Conservation (phyloP, 2,888 invertebrate genomes). For the Drosophila siamana region DNA sequence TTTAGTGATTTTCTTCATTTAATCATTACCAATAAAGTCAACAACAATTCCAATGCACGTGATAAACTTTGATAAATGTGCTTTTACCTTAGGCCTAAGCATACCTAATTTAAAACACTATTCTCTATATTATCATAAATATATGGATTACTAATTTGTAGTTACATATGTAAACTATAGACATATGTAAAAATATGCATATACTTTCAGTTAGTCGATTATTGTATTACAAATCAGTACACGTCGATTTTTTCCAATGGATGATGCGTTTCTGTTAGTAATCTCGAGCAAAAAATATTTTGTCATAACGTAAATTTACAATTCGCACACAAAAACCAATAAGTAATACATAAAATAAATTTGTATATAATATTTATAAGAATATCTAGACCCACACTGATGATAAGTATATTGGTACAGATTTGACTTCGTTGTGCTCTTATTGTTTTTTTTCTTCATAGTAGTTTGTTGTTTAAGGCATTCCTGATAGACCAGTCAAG, state of each 20-base stretch:
- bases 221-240: slow-evolving; percentile 61
- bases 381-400: slow-evolving; percentile 38
- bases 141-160: slow-evolving; percentile 55
- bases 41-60: slow-evolving; percentile 73
- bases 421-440: slow-evolving; percentile 62
- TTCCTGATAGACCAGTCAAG: slow-evolving; percentile 59
- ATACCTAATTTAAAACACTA: slow-evolving; percentile 72
- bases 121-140: slow-evolving; percentile 45
- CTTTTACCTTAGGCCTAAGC: slow-evolving; percentile 46
- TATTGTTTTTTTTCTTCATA: slow-evolving; percentile 19
- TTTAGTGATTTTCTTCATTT: slow-evolving; percentile 34
- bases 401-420: slow-evolving; percentile 44
- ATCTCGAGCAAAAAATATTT: slow-evolving; percentile 34
- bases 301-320: slow-evolving; percentile 48
- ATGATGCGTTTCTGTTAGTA: slow-evolving; percentile 34
- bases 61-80: slow-evolving; percentile 68
- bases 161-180: slow-evolving; percentile 7
- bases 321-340: slow-evolving; percentile 45
- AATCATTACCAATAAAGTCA: slow-evolving; percentile 68
- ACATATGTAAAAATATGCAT: slow-evolving; percentile 20
- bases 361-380: slow-evolving; percentile 58
- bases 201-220: slow-evolving; percentile 53
- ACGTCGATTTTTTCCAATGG: slow-evolving; percentile 59
- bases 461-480: slow-evolving; percentile 56
- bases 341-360: slow-evolving; percentile 53